Evolutionary conservation across 1,140 invertebrate species (phyloP).

Genomic region (Achatina immaculata): DNA sequence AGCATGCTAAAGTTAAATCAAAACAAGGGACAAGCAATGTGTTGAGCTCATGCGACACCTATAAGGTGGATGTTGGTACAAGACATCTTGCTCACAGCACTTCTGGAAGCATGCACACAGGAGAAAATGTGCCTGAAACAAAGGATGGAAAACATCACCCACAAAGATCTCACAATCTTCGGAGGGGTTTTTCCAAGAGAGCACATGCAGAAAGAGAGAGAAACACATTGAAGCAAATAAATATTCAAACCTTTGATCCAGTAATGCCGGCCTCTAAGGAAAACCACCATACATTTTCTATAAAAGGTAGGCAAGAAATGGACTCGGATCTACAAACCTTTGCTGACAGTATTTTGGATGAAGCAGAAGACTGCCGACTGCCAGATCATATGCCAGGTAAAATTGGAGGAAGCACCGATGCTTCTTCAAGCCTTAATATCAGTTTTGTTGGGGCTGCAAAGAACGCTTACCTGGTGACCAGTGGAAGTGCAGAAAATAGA

Average conservation of each 20-base stretch:
- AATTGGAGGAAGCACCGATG: not conserved
- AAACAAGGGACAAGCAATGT: not conserved
- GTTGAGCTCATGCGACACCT: not conserved
- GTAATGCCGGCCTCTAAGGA: not conserved
- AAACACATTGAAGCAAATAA: not conserved
- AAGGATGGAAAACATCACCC: not conserved
- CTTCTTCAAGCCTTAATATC: not conserved
- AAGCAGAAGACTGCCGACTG: not conserved
- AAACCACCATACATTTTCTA: no score
- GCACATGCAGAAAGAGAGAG: not conserved
- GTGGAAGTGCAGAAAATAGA: not conserved
- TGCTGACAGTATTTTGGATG: not conserved
- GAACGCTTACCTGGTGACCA: not conserved
- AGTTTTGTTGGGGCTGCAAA: not conserved
- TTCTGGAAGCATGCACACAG: not conserved
- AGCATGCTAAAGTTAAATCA: not conserved
- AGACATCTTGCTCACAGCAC: not conserved
- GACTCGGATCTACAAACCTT: not conserved
- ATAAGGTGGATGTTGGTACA: not conserved
- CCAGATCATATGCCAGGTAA: not conserved
- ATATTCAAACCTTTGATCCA: not conserved
- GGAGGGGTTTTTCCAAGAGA: not conserved
- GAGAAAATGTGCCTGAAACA: not conserved
- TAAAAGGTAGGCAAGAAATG: no score
- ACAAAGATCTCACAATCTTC: not conserved